Base-by-base conservation (phyloP, 2,888 invertebrate genomes). In the Dilophus febrilis region DNA sequence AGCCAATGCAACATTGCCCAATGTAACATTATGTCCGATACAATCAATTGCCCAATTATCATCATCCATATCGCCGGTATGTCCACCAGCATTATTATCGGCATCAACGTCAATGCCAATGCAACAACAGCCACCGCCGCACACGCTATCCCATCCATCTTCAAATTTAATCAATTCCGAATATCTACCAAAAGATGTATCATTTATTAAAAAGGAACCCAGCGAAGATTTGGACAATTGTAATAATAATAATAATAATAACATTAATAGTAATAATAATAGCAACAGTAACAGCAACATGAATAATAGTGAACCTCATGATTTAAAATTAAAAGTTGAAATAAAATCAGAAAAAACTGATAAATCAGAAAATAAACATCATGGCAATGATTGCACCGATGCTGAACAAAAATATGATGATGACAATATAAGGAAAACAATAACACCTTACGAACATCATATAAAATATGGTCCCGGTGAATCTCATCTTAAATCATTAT, bases 241-340 rank as follows among this genome's bases (percentile, higher is more conserved):
- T 36, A 63, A 58, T 37, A 59, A 60, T 45, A 71, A 65, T n/a
- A n/a, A n/a, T n/a, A n/a, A n/a, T n/a, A n/a, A n/a, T n/a, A n/a
- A n/a, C n/a, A n/a, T n/a, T n/a, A 55, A 77, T 30, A 30, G 30
- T 13, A 30, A 30, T 10, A 13, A 12, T n/a, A n/a, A n/a, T n/a
- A n/a, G n/a, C n/a, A n/a, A n/a, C n/a, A n/a, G n/a, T n/a, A n/a
- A 35, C 22, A 19, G 22, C 13, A n/a, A n/a, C 13, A 13, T 35
- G 34, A 13, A 35, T 22, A 35, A 27, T 22, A 35, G 8, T 11
- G 14, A 79, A 51, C 77, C 78, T 7, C 77, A 79, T 52, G 78
- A 79, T 56, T 61, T 78, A 40, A 79, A 79, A 54, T 75, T 79
- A 27, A 79, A 78, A 51, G 75, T 77, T 50, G 79, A 78, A 57